Evolutionary conservation across 2,797 vertebrate genomes (phyloP), one percentile per base, ranked within the genome.

Genomic region (Enteromius unitaeniatus): DNA sequence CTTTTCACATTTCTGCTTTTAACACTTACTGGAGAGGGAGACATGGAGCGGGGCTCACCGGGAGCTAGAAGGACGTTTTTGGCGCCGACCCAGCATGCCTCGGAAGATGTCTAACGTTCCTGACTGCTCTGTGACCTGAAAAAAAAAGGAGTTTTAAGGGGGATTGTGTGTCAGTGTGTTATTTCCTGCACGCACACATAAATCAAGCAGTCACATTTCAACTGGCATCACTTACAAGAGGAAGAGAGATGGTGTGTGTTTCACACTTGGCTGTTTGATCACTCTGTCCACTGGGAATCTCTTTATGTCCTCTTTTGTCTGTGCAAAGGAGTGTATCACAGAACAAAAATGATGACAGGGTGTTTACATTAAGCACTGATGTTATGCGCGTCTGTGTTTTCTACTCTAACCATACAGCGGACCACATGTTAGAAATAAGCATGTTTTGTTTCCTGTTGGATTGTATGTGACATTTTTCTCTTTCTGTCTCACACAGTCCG

Each of bases 401-500:
- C 34, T 31, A 17, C 45, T 53, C n/a, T 51, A 51, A 55, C 64
- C 65, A 14, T 69, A 47, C 80, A 19, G 68, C 34, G 45, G 51
- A 49, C 26, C 80, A 82, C 53, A 73, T 81, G 68, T 81, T 47
- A 60, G 7, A 34, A 28, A 65, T 55, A 76, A 45, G 72, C 62
- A 76, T 68, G 31, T 83, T 81, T 76, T 40, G 72, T 68, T 82
- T 76, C 60, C 81, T 83, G 19, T 74, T 34, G 21, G 13, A 47
- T 23, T 77, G 34, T 53, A 13, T 31, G 17, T 55, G n/a, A 76
- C 3, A 19, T 53, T 23, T 87, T 21, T 87, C 40, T 69, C 23
- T 78, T 21, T 47, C 60, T 88, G 0, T 89, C 83, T 83, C 86
- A 92, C 92, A n/a, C 91, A 99, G 98, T 90, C 98, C 98, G 17